These are phyloP conservation scores for Protonemura montana DNA, from an alignment of 2,888 invertebrate species.

Conservation along the genomic window DNA sequence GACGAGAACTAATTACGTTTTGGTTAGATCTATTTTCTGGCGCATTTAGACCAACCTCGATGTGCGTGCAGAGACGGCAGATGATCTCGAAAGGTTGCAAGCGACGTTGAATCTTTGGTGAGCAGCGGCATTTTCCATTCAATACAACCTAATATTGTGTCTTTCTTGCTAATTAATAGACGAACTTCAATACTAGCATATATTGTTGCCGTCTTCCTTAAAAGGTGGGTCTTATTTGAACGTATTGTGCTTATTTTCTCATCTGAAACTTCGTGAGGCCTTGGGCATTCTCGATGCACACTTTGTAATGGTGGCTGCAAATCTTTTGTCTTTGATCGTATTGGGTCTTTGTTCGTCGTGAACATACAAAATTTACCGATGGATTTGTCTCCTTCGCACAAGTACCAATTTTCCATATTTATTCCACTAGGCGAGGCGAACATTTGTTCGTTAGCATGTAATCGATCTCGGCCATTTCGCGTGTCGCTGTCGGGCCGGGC, in stretches of 20 bases:
- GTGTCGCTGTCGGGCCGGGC: not conserved
- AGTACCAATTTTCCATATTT: not conserved
- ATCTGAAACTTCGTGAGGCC: not conserved
- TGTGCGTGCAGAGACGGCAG: not conserved
- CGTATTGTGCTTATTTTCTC: not conserved
- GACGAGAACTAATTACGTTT: not conserved
- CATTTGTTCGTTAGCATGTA: not conserved
- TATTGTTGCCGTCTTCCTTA: not conserved
- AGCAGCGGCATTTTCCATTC: not conserved
- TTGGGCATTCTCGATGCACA: not conserved
- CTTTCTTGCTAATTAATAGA: not conserved
- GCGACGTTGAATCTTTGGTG: not conserved
- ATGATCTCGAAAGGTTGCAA: not conserved
- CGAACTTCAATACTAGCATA: not conserved
- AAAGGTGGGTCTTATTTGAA: not conserved
- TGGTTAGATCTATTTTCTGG: not conserved
- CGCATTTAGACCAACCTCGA: not conserved
- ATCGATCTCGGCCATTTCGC: constrained; percentile 7
- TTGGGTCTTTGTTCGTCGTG: not conserved
- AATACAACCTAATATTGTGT: not conserved
- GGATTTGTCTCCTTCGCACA: not conserved
- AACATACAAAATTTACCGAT: not conserved
- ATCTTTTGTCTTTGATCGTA: not conserved
- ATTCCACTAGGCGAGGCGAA: not conserved
- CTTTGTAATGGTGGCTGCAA: not conserved